phyloP scores from a whole-genome alignment of 2,113 vertebrate genomes.

The Australoheros scitulus region DNA sequence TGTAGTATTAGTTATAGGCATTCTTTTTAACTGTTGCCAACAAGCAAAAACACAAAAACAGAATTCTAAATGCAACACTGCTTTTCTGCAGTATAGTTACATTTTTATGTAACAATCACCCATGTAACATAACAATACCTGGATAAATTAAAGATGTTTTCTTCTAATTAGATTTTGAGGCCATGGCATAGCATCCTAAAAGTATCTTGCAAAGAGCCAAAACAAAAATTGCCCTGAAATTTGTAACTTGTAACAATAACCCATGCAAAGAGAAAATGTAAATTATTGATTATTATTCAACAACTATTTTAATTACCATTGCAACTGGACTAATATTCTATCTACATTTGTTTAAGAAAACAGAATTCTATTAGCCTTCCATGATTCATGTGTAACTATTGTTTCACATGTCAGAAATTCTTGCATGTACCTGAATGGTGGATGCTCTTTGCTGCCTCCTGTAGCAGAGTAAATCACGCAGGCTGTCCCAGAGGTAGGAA shows the following conservation, averaged over 20 bases:
- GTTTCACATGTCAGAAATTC: neutral
- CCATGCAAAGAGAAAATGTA: neutral
- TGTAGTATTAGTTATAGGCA: neutral
- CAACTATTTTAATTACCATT: neutral
- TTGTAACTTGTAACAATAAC: neutral
- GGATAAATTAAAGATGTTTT: neutral
- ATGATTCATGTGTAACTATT: neutral
- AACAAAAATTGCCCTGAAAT: neutral
- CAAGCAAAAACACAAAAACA: neutral
- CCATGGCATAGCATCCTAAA: neutral
- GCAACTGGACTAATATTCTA: neutral
- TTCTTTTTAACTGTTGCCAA: neutral
- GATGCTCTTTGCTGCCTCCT: constrained; percentile 76
- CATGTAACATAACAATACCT: neutral
- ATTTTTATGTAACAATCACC: neutral
- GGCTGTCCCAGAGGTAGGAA: constrained; percentile 82
- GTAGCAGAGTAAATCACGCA: constrained; percentile 80
- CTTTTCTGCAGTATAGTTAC: neutral
- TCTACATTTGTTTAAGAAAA: neutral
- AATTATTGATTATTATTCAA: neutral
- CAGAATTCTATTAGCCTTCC: neutral
- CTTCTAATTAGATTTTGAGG: neutral
- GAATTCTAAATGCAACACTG: neutral
- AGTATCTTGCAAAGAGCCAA: neutral
- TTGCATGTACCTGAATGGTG: constrained; percentile 87